Base-by-base conservation (phyloP, 30 jellyfish, hydroid and myxozoan species). In the Sanderia malayensis region DNA sequence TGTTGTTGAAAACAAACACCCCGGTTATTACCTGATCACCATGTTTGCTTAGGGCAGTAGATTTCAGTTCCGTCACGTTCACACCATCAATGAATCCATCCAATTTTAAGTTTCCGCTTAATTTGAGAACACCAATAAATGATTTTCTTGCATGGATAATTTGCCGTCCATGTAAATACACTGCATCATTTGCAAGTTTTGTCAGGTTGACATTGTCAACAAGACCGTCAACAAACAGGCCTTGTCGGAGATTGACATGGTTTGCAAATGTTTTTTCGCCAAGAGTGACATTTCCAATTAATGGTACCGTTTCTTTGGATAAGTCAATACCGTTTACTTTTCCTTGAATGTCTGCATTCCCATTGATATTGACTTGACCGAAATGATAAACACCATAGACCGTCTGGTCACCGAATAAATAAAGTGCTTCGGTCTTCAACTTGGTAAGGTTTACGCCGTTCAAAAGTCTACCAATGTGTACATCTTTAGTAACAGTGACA, bases 11-110 rank as follows among this genome's bases (percentile, higher is more conserved):
- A 31, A 15, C 24, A 20, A 20, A 37, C 2, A 65, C 9, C 17
- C 96, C 96, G 30, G 71, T 66, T 34, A 92, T 58, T 7, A 72
- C 65, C 67, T 92, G 98, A 61, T 84, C 93, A 11, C 73, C 76
- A 29, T 58, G 30, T 21, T 33, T 73, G 4, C 66, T 49, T 32
- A 92, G 45, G 4, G 75, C 79, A 17, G 92, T 78, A 9, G 30
- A 25, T 65, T 76, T 75, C 63, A 92, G 67, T 2, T 77, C 58
- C 17, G 86, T 68, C 32, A 92, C 68, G 60, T 92, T 70, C 28
- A 92, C 94, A 23, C 93, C 95, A 52, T 92, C 96, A 18, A 92
- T 49, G 2, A 71, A 31, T 4, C 98, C 95, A 68, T 61, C 34
- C 0, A 76, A 81, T 26, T 44, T 46, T 62, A 84, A 23, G 32